Evolutionary conservation across 1,140 invertebrate species (phyloP).

Genomic region (Drosophila fuyamai): DNA sequence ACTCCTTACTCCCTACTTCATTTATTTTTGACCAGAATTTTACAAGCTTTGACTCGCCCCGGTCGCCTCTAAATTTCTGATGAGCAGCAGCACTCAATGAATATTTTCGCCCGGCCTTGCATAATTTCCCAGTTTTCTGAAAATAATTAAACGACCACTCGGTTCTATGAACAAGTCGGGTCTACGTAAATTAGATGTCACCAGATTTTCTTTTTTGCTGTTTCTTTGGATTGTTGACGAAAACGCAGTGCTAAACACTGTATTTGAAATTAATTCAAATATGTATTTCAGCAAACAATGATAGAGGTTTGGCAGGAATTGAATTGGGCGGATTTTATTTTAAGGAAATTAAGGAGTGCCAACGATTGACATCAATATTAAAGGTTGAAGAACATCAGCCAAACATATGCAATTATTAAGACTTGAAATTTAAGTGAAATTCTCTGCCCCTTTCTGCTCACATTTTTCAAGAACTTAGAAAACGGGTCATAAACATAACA

Average conservation of each 20-base stretch:
- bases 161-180: neutral
- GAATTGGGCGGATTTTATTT: neutral
- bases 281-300: constrained; percentile 25
- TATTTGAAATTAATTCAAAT: constrained; percentile 43
- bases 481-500: no score
- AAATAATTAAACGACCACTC: constrained; percentile 62
- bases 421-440: no score
- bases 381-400: no score
- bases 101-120: constrained; percentile 49
- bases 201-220: constrained; percentile 5
- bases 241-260: neutral
- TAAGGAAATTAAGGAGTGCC: neutral
- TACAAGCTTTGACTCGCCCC: constrained; percentile 31
- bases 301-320: neutral
- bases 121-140: constrained; percentile 56
- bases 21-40: constrained; percentile 48
- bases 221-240: neutral
- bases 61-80: constrained; percentile 68
- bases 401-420: no score
- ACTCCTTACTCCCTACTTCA: constrained; percentile 1
- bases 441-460: no score
- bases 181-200: constrained; percentile 44
- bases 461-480: no score
- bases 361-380: neutral
- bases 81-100: constrained; percentile 65